Conservation (phyloP, 35 echinoderm and acorn worm genomes). For the Anneissia japonica region DNA sequence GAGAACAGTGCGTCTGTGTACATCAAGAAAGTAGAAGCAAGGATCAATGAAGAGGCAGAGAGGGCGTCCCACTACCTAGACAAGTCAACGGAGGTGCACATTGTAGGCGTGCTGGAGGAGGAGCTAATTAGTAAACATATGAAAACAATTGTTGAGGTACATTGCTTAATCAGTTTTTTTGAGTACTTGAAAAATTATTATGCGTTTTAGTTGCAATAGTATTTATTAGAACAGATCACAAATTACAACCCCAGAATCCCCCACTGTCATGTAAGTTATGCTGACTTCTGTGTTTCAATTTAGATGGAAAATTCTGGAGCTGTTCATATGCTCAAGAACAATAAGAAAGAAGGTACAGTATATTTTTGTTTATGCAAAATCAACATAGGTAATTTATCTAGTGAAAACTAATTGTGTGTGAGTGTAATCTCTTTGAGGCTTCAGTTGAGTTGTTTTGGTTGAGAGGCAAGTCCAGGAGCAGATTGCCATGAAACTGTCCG, state of each 20-base stretch:
- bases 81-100: constrained; percentile 92
- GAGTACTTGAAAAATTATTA: too few species aligned
- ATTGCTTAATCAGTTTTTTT: neutral
- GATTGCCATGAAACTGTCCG: too few species aligned
- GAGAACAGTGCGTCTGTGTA: constrained; percentile 99
- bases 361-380: too few species aligned
- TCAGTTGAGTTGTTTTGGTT: too few species aligned
- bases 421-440: too few species aligned
- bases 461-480: too few species aligned
- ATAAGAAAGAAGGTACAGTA: constrained; percentile 93
- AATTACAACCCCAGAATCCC: too few species aligned
- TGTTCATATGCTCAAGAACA: constrained; percentile 98
- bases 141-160: constrained; percentile 96
- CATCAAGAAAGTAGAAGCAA: constrained; percentile 94
- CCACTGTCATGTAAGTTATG: too few species aligned
- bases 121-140: constrained; percentile 98
- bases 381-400: too few species aligned
- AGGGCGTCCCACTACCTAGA: constrained; percentile 89
- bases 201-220: too few species aligned
- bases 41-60: constrained; percentile 96
- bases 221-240: too few species aligned
- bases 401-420: too few species aligned
- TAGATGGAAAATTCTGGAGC: constrained; percentile 95
- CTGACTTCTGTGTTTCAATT: neutral
- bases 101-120: constrained; percentile 90